A percentile compares a stretch with the other conserved stretches of the same genome.
These are phyloP conservation scores for Dyspetes luteomarginatus DNA, from an alignment of 2,888 invertebrate genomes.

Conservation along the genomic window DNA sequence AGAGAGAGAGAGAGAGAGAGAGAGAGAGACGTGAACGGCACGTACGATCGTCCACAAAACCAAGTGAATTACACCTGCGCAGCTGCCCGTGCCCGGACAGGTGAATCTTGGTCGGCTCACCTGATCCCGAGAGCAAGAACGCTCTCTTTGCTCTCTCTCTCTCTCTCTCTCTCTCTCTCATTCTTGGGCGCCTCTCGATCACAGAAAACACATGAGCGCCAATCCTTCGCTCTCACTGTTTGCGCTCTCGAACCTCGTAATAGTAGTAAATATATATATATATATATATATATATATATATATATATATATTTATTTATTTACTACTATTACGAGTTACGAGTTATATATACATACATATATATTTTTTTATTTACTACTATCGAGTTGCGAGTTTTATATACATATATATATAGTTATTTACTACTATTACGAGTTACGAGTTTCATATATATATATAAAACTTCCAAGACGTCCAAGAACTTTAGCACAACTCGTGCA, in stretches of 20 bases:
- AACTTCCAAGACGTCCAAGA: conserved; percentile 45
- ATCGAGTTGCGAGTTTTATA: too few species aligned
- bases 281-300: conserved; percentile 9
- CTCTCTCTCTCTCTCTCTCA: conserved; percentile 50
- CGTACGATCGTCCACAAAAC: conserved; percentile 76
- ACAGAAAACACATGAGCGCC: conserved; percentile 73
- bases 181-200: conserved; percentile 69
- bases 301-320: background rate
- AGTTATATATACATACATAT: too few species aligned
- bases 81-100: conserved; percentile 79
- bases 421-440: conserved; percentile 43
- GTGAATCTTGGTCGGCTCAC: conserved; percentile 80
- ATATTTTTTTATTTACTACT: too few species aligned
- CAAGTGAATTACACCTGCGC: conserved; percentile 82
- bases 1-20: conserved; percentile 53
- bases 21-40: conserved; percentile 63
- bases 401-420: background rate
- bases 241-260: conserved; percentile 32
- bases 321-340: conserved; percentile 43
- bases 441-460: too few species aligned
- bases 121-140: conserved; percentile 74
- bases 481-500: background rate
- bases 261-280: conserved; percentile 17
- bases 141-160: conserved; percentile 25
- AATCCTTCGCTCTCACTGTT: conserved; percentile 57